Percentiles rank a stretch among this genome's conserved stretches.
phyloP scores from a whole-genome alignment of 1,140 invertebrate genomes.

The Paraescarpia echinospica region DNA sequence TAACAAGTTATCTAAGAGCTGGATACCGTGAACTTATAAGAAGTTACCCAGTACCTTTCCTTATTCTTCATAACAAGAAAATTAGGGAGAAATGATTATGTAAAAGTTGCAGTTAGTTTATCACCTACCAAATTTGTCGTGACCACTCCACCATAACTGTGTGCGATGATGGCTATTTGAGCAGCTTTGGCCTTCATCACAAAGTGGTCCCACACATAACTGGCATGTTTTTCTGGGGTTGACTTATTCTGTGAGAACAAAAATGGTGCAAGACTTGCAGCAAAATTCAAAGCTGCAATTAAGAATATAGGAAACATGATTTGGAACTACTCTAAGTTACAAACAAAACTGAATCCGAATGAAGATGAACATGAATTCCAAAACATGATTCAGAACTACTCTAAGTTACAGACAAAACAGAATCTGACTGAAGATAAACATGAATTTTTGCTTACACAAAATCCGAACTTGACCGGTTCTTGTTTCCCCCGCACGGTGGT shows the following conservation, averaged over 20 bases:
- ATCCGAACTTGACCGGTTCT: neutral
- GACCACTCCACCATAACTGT: conserved; percentile 75
- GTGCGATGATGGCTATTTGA: conserved; percentile 72
- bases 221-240: conserved; percentile 65
- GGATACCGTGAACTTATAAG: no score
- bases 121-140: conserved; percentile 65
- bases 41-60: no score
- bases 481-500: neutral
- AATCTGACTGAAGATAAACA: no score
- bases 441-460: neutral
- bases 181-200: conserved; percentile 65
- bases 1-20: no score
- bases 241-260: conserved; percentile 8
- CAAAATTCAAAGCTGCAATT: neutral
- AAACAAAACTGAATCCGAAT: neutral
- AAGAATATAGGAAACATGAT: no score
- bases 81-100: neutral
- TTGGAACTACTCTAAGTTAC: neutral
- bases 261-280: neutral
- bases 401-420: neutral
- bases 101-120: neutral
- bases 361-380: no score
- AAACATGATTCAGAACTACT: neutral
- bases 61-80: neutral
- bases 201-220: conserved; percentile 72